These are phyloP conservation scores for Platyrinchus mystaceus DNA, from an alignment of 2,797 vertebrate species.

Conservation along the genomic window DNA sequence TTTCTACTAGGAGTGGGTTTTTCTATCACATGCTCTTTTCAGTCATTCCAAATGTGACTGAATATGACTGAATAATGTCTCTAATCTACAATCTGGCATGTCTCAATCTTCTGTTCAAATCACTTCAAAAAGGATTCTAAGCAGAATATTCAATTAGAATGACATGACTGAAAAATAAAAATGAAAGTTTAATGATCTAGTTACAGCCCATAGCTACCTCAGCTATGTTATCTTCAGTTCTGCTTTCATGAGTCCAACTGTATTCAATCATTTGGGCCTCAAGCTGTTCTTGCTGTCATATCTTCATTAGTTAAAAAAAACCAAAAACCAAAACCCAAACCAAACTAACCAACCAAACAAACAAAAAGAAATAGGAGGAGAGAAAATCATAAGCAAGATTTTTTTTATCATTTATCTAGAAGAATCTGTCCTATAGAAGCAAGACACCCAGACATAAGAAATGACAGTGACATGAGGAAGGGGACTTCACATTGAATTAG, in stretches of 20 bases:
- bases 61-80: background rate
- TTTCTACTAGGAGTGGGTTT: background rate
- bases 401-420: background rate
- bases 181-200: background rate
- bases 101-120: background rate
- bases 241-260: background rate
- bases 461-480: background rate
- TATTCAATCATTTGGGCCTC: background rate
- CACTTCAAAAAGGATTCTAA: background rate
- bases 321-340: background rate
- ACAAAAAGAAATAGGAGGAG: background rate
- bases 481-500: background rate
- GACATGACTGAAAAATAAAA: slow-evolving; percentile 20
- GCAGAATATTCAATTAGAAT: slow-evolving; percentile 2
- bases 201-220: background rate
- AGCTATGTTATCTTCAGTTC: background rate
- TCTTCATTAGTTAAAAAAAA: background rate
- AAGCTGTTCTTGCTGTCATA: background rate
- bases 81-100: background rate
- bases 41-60: background rate
- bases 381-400: background rate
- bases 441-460: background rate
- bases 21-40: background rate
- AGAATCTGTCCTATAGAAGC: background rate
- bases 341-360: background rate